A percentile compares a stretch with the other conserved stretches of the same genome.
These are phyloP conservation scores for Suillia variegata DNA, from an alignment of 2,888 invertebrate genomes.

Conservation along the genomic window DNA sequence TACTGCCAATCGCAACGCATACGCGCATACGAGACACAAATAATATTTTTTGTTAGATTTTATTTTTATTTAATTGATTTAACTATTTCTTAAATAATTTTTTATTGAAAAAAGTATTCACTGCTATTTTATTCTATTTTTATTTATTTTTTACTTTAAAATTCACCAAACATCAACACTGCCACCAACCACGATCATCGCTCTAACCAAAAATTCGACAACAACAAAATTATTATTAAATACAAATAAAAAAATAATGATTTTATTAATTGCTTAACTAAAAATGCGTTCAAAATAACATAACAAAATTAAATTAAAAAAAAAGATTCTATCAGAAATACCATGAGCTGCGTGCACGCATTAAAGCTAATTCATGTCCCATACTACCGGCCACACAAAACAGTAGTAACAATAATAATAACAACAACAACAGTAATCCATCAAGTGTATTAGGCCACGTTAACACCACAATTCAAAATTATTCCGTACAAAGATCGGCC, in stretches of 20 bases:
- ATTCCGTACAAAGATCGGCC: slow-evolving; percentile 66
- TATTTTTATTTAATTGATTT: no score
- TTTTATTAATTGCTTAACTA: not conserved
- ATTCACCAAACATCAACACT: not conserved
- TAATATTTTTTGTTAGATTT: no score
- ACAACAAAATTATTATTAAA: slow-evolving; percentile 1
- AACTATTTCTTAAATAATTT: not conserved
- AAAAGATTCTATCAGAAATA: slow-evolving; percentile 86
- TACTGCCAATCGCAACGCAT: no score
- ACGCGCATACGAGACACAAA: no score
- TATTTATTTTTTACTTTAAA: not conserved
- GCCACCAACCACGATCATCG: not conserved
- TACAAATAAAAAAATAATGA: not conserved
- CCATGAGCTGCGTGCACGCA: slow-evolving; percentile 85
- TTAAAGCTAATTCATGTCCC: slow-evolving; percentile 84
- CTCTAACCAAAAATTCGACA: slow-evolving; percentile 23
- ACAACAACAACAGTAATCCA: slow-evolving; percentile 37
- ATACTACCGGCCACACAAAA: slow-evolving; percentile 68
- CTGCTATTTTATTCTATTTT: not conserved
- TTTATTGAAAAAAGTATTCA: slow-evolving; percentile 3
- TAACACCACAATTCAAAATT: slow-evolving; percentile 61
- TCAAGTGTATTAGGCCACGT: slow-evolving; percentile 37
- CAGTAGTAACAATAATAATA: slow-evolving; percentile 46
- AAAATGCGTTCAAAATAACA: no score
- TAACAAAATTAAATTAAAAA: no score